Percentiles rank a stretch among this genome's conserved stretches.
phyloP scores from a whole-genome alignment of 2,797 vertebrate species.

The Dryobates pubescens region DNA sequence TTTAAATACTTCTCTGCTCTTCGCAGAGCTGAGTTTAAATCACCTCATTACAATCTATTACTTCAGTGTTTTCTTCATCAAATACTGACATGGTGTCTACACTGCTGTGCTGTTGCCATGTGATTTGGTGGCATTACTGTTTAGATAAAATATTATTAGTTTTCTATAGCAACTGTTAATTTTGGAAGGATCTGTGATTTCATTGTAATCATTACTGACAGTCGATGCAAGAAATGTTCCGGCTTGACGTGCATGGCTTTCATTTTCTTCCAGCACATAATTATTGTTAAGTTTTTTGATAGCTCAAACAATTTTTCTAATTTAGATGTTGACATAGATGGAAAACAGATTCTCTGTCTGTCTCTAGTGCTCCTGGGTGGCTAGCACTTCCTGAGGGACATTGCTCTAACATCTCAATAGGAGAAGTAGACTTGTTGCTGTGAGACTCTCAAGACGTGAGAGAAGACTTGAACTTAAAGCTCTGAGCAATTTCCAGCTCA shows the following conservation, averaged over 20 bases:
- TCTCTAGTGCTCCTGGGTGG: not conserved
- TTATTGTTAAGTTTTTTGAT: not conserved
- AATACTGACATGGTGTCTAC: not conserved
- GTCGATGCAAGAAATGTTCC: not conserved
- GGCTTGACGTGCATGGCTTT: not conserved
- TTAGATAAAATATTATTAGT: slow-evolving; percentile 17
- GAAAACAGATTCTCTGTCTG: not conserved
- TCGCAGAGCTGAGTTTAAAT: not conserved
- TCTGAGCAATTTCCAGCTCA: slow-evolving; percentile 1
- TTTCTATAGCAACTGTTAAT: slow-evolving; percentile 16
- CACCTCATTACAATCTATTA: not conserved
- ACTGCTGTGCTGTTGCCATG: slow-evolving; percentile 17
- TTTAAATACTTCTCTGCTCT: not conserved
- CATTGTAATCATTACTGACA: slow-evolving; percentile 12
- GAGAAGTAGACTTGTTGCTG: not conserved
- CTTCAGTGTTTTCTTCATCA: not conserved
- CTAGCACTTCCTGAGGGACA: not conserved
- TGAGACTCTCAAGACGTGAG: not conserved
- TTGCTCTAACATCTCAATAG: not conserved
- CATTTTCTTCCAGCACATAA: not conserved
- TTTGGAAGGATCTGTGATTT: slow-evolving; percentile 4
- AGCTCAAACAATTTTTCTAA: not conserved
- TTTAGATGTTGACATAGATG: not conserved
- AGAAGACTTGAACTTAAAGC: not conserved
- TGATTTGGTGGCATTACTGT: not conserved